phyloP scores from a whole-genome alignment of 2,113 vertebrate genomes.

The Ondatra zibethicus region DNA sequence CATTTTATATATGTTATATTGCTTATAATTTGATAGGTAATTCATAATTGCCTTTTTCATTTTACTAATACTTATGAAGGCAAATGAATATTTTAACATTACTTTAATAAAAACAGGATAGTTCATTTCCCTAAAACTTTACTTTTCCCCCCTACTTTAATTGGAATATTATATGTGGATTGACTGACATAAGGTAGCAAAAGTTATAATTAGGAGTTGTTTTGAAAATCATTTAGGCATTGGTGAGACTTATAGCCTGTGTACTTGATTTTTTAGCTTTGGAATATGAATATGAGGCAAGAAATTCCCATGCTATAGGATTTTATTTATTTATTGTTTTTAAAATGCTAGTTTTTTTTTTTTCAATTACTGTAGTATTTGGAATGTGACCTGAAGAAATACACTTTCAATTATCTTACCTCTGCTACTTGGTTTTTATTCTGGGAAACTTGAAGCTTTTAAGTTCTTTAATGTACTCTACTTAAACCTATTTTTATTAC shows the following conservation, averaged over 20 bases:
- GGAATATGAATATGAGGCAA: conserved; percentile 28
- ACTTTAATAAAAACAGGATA: conserved; percentile 40
- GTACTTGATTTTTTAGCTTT: background rate
- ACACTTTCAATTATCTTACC: background rate
- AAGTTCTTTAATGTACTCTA: background rate
- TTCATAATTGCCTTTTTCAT: background rate
- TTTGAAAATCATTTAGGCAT: conserved; percentile 1
- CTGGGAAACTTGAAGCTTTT: background rate
- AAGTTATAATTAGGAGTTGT: conserved; percentile 8
- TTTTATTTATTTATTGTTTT: background rate
- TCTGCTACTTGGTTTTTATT: background rate
- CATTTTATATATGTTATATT: conserved; percentile 27
- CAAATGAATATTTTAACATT: conserved; percentile 25
- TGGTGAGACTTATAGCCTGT: conserved; percentile 34
- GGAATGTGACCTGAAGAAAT: background rate
- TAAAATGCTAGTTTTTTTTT: background rate
- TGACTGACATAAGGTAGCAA: background rate
- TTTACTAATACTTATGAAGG: conserved; percentile 16
- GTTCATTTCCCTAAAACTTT: background rate
- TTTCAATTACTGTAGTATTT: background rate
- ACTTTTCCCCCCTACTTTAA: conserved; percentile 53
- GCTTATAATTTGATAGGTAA: background rate
- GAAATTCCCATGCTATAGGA: background rate
- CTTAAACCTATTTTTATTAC: background rate
- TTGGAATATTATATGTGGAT: conserved; percentile 17